Base-by-base conservation (phyloP, 2,888 invertebrate species). In the Sphaeridia pumilis region DNA sequence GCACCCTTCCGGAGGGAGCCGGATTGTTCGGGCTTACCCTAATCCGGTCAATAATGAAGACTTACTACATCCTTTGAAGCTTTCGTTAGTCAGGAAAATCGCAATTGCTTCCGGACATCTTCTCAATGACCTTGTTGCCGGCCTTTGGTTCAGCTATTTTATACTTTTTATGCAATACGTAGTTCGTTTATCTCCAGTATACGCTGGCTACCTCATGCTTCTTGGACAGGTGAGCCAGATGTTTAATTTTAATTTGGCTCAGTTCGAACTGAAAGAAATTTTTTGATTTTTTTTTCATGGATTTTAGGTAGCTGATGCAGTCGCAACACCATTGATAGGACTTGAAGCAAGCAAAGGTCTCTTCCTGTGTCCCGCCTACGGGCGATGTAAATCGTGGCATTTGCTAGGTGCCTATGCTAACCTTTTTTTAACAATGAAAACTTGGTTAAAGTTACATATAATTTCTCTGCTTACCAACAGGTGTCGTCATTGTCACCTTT, bases 71-170 rank as follows among this genome's bases (percentile, higher is more conserved):
- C 55, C 55, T 2, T 17, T 55, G 12, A 25, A 49, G 12, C 44
- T 56, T 25, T 41, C 12, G 31, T 52, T 52, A 12, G n/a, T 28
- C 25, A 44, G 49, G 27, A 56, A 56, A 45, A 31, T 48, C 4
- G 49, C 49, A 3, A 52, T 49, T 14, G 52, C 52, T 2, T 34
- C 35, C 45, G 92, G 93, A 1, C 92, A 93, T 72, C 79, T 90
- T 46, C 76, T 88, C 64, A 93, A 93, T 70, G 92, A 93, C 72
- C 77, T 93, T 38, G 88, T 87, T 71, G 87, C 90, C 17, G 85
- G 88, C 56, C 83, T 93, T 78, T 92, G 92, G 92, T 93, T 92
- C 71, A 86, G 86, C 3, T 93, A 92, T 70, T 77, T 87, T 46
- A 74, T 93, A 65, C 81, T 92, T 47, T 92, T 81, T 71, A 82